These are phyloP conservation scores for Otus scops DNA, from an alignment of 2,797 vertebrate genomes.

Conservation along the genomic window DNA sequence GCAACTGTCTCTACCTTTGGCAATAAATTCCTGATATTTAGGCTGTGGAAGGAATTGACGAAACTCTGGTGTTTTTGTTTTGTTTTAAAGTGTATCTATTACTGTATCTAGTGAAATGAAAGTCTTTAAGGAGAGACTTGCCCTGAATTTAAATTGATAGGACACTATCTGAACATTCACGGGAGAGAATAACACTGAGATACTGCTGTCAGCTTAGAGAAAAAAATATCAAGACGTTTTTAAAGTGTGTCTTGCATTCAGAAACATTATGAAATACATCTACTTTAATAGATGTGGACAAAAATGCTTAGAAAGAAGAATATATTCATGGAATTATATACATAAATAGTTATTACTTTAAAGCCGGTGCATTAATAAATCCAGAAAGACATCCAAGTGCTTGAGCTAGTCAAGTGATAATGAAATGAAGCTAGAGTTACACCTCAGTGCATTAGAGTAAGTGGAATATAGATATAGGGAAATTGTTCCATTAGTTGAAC, in stretches of 20 bases:
- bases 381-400: conserved; percentile 42
- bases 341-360: conserved; percentile 51
- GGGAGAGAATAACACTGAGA: background rate
- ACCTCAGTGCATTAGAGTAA: conserved; percentile 63
- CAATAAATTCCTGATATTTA: background rate
- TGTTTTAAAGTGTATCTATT: background rate
- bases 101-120: background rate
- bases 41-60: background rate
- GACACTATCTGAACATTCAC: background rate
- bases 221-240: background rate
- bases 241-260: background rate
- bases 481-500: conserved; percentile 62
- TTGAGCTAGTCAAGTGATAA: conserved; percentile 63
- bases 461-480: conserved; percentile 48
- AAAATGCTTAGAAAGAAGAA: conserved; percentile 48
- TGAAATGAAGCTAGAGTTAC: conserved; percentile 57
- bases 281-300: background rate
- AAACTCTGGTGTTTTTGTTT: background rate
- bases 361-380: conserved; percentile 58
- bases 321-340: background rate
- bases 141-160: background rate
- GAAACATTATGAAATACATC: background rate
- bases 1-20: background rate
- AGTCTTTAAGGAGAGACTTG: background rate
- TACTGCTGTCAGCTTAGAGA: background rate